Percentiles rank a stretch among this genome's conserved stretches.
phyloP scores from a whole-genome alignment of 2,888 invertebrate species.

The Heliothis peltigera region DNA sequence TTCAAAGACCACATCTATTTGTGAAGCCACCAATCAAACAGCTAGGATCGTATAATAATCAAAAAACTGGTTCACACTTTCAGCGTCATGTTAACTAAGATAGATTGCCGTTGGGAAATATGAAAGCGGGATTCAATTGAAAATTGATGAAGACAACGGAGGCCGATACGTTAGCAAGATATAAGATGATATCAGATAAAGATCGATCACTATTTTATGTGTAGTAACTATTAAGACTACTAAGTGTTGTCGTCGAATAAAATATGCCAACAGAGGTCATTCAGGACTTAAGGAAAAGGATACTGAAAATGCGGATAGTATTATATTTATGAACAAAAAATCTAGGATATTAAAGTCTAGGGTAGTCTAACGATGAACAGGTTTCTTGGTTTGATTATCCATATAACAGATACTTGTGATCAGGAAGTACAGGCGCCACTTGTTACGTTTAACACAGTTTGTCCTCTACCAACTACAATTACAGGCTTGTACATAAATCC shows the following conservation, averaged over 20 bases:
- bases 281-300: not conserved
- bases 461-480: conserved; percentile 3
- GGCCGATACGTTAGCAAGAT: conserved; percentile 38
- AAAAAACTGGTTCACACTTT: conserved; percentile 50
- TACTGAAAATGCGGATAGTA: not conserved
- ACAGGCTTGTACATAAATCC: conserved; percentile 11
- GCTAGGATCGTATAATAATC: conserved; percentile 32
- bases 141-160: conserved; percentile 53
- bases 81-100: conserved; percentile 49
- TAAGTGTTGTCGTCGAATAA: not conserved
- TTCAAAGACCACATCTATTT: conserved; percentile 32
- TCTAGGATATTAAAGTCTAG: no score
- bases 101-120: conserved; percentile 30
- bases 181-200: conserved; percentile 24
- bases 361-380: no score
- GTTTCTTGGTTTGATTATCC: not conserved
- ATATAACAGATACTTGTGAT: no score
- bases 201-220: conserved; percentile 23
- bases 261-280: not conserved
- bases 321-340: no score
- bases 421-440: conserved; percentile 1
- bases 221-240: not conserved
- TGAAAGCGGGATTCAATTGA: conserved; percentile 49
- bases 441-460: conserved; percentile 5
- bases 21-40: conserved; percentile 31